Percentiles rank a stretch among this genome's conserved stretches.
These are phyloP conservation scores for Lottia gigantea DNA, from an alignment of 2,888 invertebrate genomes.

Conservation along the genomic window DNA sequence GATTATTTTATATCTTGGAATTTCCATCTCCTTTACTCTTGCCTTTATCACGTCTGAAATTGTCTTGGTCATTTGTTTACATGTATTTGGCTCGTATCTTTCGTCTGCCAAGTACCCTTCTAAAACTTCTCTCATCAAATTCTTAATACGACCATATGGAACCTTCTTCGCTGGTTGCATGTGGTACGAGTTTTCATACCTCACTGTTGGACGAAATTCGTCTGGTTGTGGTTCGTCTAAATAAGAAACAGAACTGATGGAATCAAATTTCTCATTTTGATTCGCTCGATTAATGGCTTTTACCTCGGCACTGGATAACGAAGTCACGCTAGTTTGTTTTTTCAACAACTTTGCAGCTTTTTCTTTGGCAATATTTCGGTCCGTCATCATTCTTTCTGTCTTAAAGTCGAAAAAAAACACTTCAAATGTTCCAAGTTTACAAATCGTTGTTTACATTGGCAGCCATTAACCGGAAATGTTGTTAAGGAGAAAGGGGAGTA, in stretches of 20 bases:
- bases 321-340: slow-evolving; percentile 63
- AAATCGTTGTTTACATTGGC: not conserved
- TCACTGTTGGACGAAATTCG: slow-evolving; percentile 47
- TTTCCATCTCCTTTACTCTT: slow-evolving; percentile 63
- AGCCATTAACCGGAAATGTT: slow-evolving; percentile 6
- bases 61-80: slow-evolving; percentile 67
- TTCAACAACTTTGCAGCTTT: slow-evolving; percentile 63
- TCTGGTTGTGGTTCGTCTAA: slow-evolving; percentile 65
- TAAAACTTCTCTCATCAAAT: slow-evolving; percentile 62
- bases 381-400: slow-evolving; percentile 33
- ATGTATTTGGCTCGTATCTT: slow-evolving; percentile 65
- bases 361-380: slow-evolving; percentile 57
- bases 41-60: slow-evolving; percentile 67
- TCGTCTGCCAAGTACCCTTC: slow-evolving; percentile 65
- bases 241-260: slow-evolving; percentile 65
- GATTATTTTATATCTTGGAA: slow-evolving; percentile 66
- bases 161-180: slow-evolving; percentile 55
- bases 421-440: too few relatives aligned
- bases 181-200: slow-evolving; percentile 65
- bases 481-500: not conserved
- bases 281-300: slow-evolving; percentile 32
- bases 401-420: too few relatives aligned
- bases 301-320: slow-evolving; percentile 54
- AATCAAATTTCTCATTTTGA: slow-evolving; percentile 45
- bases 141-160: slow-evolving; percentile 54